Percentiles rank a stretch among this genome's conserved stretches.
Evolutionary conservation across 2,888 invertebrate species (phyloP).

Genomic region (Automeris io): DNA sequence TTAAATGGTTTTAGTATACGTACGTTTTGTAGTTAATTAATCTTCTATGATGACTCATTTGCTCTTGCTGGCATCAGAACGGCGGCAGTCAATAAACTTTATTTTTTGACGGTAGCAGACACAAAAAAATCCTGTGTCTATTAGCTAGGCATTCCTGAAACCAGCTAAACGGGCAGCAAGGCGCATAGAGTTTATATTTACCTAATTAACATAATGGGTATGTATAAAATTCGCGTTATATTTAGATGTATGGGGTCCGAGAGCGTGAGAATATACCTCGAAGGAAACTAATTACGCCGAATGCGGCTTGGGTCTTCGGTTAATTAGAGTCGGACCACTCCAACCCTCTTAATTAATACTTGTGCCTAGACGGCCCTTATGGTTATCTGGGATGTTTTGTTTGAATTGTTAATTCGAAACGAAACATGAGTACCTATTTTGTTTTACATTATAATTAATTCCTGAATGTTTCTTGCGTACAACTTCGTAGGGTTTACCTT

Average conservation of each 20-base stretch:
- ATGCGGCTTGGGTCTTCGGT: constrained; percentile 72
- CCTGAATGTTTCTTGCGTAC: no score
- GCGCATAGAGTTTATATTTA: constrained; percentile 18
- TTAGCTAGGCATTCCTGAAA: no score
- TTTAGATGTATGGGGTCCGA: constrained; percentile 48
- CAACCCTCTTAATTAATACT: constrained; percentile 76
- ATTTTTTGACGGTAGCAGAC: no score
- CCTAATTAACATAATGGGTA: constrained; percentile 52
- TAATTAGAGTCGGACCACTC: constrained; percentile 72
- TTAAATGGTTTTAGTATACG: no score
- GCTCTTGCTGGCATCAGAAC: no score
- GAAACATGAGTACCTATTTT: constrained; percentile 55
- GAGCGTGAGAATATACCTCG: constrained; percentile 68
- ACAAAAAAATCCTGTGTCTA: no score
- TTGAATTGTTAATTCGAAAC: constrained; percentile 67
- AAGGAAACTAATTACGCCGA: constrained; percentile 72
- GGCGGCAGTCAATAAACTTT: no score
- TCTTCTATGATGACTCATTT: no score
- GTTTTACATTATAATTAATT: constrained; percentile 44
- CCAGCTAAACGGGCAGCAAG: constrained; percentile 11
- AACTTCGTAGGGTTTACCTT: no score
- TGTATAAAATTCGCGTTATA: constrained; percentile 56
- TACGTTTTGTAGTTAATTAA: no score
- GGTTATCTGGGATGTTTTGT: constrained; percentile 65
- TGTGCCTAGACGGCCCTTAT: constrained; percentile 60